Base-by-base conservation (phyloP, 2,888 invertebrate species). In the Lepidochitona cinerea region DNA sequence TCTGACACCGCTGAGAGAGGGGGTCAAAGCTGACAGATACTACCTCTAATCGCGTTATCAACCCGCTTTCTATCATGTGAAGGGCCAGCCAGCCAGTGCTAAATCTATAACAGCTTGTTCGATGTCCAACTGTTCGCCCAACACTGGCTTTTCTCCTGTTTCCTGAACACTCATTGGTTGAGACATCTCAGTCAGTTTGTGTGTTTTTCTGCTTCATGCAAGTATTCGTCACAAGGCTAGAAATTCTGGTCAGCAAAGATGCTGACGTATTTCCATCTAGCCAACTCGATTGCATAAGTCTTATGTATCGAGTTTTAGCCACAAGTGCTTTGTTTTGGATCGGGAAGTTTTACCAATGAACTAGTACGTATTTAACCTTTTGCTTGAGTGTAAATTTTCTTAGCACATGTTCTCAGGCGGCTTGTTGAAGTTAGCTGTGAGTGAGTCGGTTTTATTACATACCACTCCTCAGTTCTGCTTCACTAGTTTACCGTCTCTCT, bases 21-120 rank as follows among this genome's bases (percentile, higher is more conserved):
- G 59, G 59, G 59, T 59, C 59, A 59, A 59, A 59, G 59, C 59
- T 59, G 59, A 59, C 49, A 49, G 59, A 59, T 29, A 59, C 59
- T 29, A 14, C 32, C 59, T 26, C 26, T 59, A 59, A 59, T 59
- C 59, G 23, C 23, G 59, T 59, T 59, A 59, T 59, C 59, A 49
- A 49, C n/a, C 49, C n/a, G 18, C n/a, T 49, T 49, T 49, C n/a
- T 49, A 49, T 49, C 49, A 23, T 49, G 7, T 49, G 23, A 49
- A 49, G 7, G 49, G 2, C 49, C 23, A 49, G 49, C n/a, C 49
- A 49, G 49, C 49, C 49, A 49, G n/a, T 18, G 49, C 23, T 23
- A 49, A 49, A 49, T 49, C 49, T 49, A n/a, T 18, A 49, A 49
- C 49, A 49, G 49, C 49, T 49, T 49, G 49, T 49, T 23, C 7